These are phyloP conservation scores for Malurus splendens DNA, from an alignment of 2,797 vertebrate species.

Conservation along the genomic window DNA sequence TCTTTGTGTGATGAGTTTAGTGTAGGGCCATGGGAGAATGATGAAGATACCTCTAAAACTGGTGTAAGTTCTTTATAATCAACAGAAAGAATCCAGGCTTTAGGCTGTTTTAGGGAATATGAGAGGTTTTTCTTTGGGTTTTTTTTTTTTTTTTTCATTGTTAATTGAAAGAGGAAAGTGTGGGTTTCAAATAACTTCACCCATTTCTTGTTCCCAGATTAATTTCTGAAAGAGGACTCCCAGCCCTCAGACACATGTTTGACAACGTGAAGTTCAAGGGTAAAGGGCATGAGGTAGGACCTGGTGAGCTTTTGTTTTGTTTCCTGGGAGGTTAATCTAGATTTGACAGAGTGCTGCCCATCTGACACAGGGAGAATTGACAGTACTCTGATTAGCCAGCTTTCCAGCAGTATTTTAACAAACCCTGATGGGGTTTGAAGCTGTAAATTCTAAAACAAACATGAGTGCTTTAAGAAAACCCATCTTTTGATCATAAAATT, in stretches of 20 bases:
- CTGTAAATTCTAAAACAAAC: neutral
- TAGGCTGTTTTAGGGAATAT: neutral
- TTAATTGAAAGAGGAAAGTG: neutral
- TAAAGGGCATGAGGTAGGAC: slow-evolving; percentile 90
- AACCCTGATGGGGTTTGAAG: neutral
- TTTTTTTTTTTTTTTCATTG: neutral
- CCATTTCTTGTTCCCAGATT: slow-evolving; percentile 70
- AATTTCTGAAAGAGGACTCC: slow-evolving; percentile 88
- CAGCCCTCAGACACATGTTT: slow-evolving; percentile 86
- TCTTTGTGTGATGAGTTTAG: neutral
- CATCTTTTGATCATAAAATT: neutral
- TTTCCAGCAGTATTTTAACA: neutral
- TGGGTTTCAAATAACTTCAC: neutral
- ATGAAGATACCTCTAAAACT: neutral
- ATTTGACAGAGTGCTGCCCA: neutral
- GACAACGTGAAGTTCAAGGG: slow-evolving; percentile 84
- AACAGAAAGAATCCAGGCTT: neutral
- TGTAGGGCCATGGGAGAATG: neutral
- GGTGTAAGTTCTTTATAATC: neutral
- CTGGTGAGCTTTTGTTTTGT: neutral
- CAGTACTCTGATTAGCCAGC: neutral
- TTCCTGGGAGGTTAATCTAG: neutral
- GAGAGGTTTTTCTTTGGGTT: neutral
- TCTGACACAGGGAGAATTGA: fast-evolving
- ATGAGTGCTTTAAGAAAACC: neutral